A percentile compares a stretch with the other conserved stretches of the same genome.
Conservation (phyloP, 37 sponge, comb jelly and placozoan species). For the Petrosia ficiformis region DNA sequence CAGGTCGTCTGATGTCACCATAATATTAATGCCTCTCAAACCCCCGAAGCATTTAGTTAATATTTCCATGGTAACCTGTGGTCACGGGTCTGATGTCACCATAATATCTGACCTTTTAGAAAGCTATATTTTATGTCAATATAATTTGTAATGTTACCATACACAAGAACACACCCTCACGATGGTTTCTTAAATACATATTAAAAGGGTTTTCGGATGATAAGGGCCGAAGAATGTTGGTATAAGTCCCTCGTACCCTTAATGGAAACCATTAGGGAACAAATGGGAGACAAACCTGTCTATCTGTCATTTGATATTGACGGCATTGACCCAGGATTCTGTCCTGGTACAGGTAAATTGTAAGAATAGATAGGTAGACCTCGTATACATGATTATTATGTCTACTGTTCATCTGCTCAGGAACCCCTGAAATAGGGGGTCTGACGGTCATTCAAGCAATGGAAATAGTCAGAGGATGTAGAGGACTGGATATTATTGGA, state of each 20-base stretch:
- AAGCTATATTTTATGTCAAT: no score
- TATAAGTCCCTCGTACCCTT: slow-evolving; percentile 59
- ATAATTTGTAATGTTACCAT: no score
- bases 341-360: slow-evolving; percentile 84
- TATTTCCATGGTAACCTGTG: no score
- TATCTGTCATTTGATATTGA: slow-evolving; percentile 81
- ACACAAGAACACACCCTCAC: no score
- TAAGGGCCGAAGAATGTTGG: slow-evolving; percentile 46
- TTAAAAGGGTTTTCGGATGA: slow-evolving; percentile 34
- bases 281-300: slow-evolving; percentile 40
- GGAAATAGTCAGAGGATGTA: slow-evolving; percentile 51
- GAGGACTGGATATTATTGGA: slow-evolving; percentile 68
- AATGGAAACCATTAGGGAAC: slow-evolving; percentile 42
- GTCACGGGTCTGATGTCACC: no score
- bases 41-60: no score
- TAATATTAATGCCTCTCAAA: no score
- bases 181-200: background rate
- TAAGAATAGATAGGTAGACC: no score
- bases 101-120: no score
- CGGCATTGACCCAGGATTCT: slow-evolving; percentile 62
- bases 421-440: slow-evolving; percentile 78
- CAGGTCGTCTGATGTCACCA: no score
- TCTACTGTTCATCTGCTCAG: no score
- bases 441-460: slow-evolving; percentile 59
- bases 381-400: no score